phyloP scores from a whole-genome alignment of 2,797 vertebrate genomes.

The Zalophus californianus region DNA sequence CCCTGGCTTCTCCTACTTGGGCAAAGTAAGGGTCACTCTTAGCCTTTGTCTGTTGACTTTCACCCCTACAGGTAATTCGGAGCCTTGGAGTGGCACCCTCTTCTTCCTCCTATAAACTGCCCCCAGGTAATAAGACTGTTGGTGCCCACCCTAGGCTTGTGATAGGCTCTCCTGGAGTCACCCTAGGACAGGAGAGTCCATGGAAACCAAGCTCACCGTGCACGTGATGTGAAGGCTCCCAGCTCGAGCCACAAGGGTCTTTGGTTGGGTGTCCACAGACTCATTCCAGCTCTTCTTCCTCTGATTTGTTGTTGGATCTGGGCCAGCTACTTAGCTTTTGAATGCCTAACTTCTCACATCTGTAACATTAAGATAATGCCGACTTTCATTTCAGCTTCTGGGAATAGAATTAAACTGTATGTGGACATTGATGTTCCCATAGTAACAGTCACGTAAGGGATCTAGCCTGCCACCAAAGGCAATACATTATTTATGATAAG shows the following conservation, averaged over 20 bases:
- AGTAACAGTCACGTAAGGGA: slow-evolving; percentile 65
- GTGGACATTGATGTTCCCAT: slow-evolving; percentile 74
- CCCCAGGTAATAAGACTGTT: not conserved
- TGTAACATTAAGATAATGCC: slow-evolving; percentile 64
- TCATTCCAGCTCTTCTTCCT: not conserved
- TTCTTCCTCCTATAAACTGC: not conserved
- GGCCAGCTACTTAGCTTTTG: slow-evolving; percentile 46
- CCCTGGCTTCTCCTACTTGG: not conserved
- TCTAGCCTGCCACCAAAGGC: slow-evolving; percentile 50
- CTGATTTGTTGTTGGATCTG: not conserved
- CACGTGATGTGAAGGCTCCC: not conserved
- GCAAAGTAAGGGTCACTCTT: not conserved
- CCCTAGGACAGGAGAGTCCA: not conserved
- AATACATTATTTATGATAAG: slow-evolving; percentile 80
- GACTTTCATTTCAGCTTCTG: slow-evolving; percentile 65
- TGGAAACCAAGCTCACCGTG: not conserved
- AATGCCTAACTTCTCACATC: slow-evolving; percentile 63
- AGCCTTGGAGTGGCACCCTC: not conserved
- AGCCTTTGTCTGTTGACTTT: not conserved
- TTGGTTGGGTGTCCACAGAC: not conserved
- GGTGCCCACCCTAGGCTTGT: not conserved
- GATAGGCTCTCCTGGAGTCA: not conserved
- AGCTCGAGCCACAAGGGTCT: not conserved
- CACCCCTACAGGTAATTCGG: not conserved
- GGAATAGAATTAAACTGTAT: slow-evolving; percentile 69